These are phyloP conservation scores for Cephus runcator DNA, from an alignment of 2,888 invertebrate species.

Conservation along the genomic window DNA sequence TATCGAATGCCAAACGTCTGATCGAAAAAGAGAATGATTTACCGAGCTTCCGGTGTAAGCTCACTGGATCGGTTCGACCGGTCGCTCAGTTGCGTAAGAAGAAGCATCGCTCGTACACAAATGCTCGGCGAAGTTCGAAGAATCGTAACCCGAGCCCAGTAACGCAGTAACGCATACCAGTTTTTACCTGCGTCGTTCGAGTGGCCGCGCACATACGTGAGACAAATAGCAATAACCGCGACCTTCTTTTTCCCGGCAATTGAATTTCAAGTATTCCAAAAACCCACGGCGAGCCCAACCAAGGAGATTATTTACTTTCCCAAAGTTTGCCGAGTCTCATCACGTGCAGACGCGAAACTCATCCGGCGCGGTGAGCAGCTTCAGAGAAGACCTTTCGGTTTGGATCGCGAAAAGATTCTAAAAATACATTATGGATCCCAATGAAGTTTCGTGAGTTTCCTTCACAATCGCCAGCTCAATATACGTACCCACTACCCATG, in stretches of 20 bases:
- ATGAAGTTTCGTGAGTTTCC: not conserved
- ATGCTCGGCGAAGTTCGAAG: not conserved
- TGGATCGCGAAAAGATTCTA: not conserved
- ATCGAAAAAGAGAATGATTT: not conserved
- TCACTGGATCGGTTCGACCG: not conserved
- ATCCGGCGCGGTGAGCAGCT: slow-evolving; percentile 29
- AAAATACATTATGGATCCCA: not conserved
- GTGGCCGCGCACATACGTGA: not conserved
- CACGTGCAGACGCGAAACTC: slow-evolving; percentile 57
- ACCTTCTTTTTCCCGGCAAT: not conserved
- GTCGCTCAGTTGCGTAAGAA: not conserved
- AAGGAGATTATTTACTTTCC: slow-evolving; percentile 8
- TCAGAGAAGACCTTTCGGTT: not conserved
- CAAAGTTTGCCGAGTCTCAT: slow-evolving; percentile 54
- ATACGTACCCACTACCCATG: not conserved
- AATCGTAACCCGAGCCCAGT: not conserved
- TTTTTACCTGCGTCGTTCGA: not conserved
- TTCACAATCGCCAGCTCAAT: not conserved
- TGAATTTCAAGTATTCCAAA: slow-evolving; percentile 1
- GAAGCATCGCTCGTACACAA: not conserved
- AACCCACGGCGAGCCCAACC: not conserved
- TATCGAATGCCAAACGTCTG: not conserved
- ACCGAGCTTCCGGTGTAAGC: not conserved
- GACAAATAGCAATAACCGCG: slow-evolving; percentile 5
- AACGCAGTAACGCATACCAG: not conserved